phyloP scores from a whole-genome alignment of 2,113 vertebrate genomes.

The Hiodon alosoides region DNA sequence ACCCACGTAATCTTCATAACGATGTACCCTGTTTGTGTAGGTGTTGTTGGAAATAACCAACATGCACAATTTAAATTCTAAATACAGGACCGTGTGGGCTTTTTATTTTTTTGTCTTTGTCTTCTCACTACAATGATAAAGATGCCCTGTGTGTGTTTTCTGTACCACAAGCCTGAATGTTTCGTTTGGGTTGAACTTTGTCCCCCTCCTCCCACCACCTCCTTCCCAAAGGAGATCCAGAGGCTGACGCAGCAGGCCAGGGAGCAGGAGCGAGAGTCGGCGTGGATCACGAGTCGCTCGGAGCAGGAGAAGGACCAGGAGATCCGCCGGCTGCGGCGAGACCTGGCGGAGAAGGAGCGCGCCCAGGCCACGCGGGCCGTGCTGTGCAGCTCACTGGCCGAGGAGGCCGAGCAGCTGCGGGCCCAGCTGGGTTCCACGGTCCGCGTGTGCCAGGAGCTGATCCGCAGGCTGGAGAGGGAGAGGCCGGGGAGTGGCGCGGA shows the following conservation, averaged over 20 bases:
- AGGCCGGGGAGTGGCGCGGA: too few species aligned
- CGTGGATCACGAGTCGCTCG: conserved; percentile 55
- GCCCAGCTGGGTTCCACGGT: conserved; percentile 73
- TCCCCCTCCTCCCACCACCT: too few species aligned
- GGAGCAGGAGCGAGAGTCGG: conserved; percentile 69
- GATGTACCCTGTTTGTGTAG: background rate
- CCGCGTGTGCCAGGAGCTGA: conserved; percentile 83
- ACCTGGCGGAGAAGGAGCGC: conserved; percentile 65
- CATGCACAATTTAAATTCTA: conserved; percentile 23
- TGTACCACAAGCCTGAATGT: too few species aligned
- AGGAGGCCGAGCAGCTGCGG: conserved; percentile 76
- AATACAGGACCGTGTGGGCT: conserved; percentile 19
- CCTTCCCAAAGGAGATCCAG: conserved; percentile 68
- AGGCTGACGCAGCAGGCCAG: conserved; percentile 59
- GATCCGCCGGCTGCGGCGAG: conserved; percentile 59
- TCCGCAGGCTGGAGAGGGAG: conserved; percentile 66
- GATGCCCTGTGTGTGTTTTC: background rate
- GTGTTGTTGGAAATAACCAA: conserved; percentile 35
- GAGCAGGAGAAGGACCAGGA: conserved; percentile 69
- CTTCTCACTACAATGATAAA: too few species aligned
- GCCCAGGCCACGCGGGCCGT: conserved; percentile 68
- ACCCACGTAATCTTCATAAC: background rate
- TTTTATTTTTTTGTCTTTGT: conserved; percentile 19
- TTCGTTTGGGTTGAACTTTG: too few species aligned
- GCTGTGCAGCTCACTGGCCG: conserved; percentile 74